phyloP scores from a whole-genome alignment of 2,797 vertebrate genomes.

The Hypotaenidia philippensis region DNA sequence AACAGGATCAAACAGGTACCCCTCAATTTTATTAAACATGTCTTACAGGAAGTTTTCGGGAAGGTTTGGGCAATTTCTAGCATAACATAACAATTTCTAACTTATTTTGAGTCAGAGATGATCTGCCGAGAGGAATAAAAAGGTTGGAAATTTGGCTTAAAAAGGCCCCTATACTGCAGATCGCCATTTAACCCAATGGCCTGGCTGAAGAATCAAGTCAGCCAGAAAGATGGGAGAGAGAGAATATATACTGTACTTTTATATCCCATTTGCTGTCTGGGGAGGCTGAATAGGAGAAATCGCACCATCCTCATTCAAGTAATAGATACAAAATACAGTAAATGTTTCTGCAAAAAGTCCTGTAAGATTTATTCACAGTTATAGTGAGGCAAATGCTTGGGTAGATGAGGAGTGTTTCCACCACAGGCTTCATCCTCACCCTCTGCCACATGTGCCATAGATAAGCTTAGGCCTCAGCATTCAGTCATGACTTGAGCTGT shows the following conservation, averaged over 20 bases:
- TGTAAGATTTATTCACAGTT: neutral
- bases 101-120: neutral
- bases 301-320: neutral
- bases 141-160: neutral
- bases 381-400: neutral
- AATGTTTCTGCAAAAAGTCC: neutral
- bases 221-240: neutral
- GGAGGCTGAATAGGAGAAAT: neutral
- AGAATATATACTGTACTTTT: neutral
- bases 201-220: neutral
- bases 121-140: neutral
- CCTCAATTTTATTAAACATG: neutral
- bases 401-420: slow-evolving; percentile 18
- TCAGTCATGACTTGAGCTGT: neutral
- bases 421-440: neutral
- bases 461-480: neutral
- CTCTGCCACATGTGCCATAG: accelerated
- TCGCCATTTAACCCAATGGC: neutral
- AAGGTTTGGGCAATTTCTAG: neutral
- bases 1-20: slow-evolving; percentile 18
- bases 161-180: neutral
- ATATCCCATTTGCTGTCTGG: neutral
- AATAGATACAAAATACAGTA: neutral
- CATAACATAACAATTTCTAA: neutral
- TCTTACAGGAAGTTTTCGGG: neutral